Percentiles rank a stretch among this genome's conserved stretches.
These are phyloP conservation scores for Hydrolagus affinis DNA, from an alignment of 2,113 vertebrate genomes.

Conservation along the genomic window DNA sequence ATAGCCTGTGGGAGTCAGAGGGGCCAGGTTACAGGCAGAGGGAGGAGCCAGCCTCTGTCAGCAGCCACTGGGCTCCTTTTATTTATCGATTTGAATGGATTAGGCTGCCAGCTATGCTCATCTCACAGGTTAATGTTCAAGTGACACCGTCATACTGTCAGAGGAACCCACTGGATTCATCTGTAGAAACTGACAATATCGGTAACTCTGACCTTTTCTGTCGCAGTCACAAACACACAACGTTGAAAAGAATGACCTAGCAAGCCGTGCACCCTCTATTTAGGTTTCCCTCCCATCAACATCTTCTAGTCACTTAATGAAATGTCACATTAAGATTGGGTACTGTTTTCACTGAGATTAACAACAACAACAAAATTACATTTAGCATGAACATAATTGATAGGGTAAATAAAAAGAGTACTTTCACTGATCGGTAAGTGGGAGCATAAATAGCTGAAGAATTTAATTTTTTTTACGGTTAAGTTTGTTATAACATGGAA, in stretches of 20 bases:
- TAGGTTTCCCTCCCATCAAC: background rate
- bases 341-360: too few relatives aligned
- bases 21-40: constrained; percentile 19
- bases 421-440: too few relatives aligned
- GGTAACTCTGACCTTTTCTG: background rate
- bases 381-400: too few relatives aligned
- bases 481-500: too few relatives aligned
- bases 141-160: background rate
- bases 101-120: background rate
- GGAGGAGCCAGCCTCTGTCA: constrained; percentile 18
- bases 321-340: too few relatives aligned
- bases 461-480: too few relatives aligned
- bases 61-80: constrained; percentile 20
- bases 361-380: too few relatives aligned
- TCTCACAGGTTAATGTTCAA: background rate
- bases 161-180: background rate
- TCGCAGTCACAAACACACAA: background rate
- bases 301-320: too few relatives aligned
- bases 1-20: constrained; percentile 7
- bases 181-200: background rate
- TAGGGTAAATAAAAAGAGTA: too few relatives aligned
- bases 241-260: background rate
- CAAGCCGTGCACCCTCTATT: background rate
- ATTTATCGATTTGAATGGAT: constrained; percentile 6
- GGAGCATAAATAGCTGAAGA: too few relatives aligned